A percentile compares a stretch with the other conserved stretches of the same genome.
These are phyloP conservation scores for Yoshiicerus persimilis DNA, from an alignment of 1,140 invertebrate species.

Conservation along the genomic window DNA sequence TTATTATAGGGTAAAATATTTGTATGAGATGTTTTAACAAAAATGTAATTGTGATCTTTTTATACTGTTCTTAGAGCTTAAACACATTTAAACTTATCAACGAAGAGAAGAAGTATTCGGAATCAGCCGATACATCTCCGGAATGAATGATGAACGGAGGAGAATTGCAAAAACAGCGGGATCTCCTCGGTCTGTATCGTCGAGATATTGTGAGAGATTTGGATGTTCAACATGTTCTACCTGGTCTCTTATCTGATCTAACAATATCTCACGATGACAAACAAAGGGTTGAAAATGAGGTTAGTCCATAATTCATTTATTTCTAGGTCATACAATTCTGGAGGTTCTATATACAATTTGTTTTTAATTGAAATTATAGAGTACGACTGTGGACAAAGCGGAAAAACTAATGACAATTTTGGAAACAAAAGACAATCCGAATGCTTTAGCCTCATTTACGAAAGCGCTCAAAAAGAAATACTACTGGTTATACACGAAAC, in stretches of 20 bases:
- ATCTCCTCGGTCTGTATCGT: neutral
- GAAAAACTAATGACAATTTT: slow-evolving; percentile 30
- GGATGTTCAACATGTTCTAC: slow-evolving; percentile 38
- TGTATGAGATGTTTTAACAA: too few relatives aligned
- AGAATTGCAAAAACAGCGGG: neutral
- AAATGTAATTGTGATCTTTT: too few relatives aligned
- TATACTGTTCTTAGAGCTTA: neutral
- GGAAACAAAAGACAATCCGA: slow-evolving; percentile 3
- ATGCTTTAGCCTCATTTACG: slow-evolving; percentile 56
- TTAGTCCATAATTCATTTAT: neutral
- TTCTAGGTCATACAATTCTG: neutral
- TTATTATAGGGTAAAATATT: too few relatives aligned
- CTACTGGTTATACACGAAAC: slow-evolving; percentile 57
- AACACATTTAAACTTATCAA: neutral
- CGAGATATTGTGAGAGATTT: slow-evolving; percentile 32
- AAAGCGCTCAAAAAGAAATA: slow-evolving; percentile 57
- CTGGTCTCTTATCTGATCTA: slow-evolving; percentile 27
- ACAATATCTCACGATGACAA: slow-evolving; percentile 38
- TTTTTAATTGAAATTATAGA: neutral
- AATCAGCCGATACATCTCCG: neutral
- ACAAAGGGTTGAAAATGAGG: slow-evolving; percentile 40
- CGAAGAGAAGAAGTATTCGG: neutral
- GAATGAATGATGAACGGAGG: slow-evolving; percentile 18
- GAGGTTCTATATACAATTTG: neutral
- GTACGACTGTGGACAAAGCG: slow-evolving; percentile 27